A percentile compares a stretch with the other conserved stretches of the same genome.
phyloP scores from a whole-genome alignment of 2,113 vertebrate genomes.

The Pedionomus torquatus region DNA sequence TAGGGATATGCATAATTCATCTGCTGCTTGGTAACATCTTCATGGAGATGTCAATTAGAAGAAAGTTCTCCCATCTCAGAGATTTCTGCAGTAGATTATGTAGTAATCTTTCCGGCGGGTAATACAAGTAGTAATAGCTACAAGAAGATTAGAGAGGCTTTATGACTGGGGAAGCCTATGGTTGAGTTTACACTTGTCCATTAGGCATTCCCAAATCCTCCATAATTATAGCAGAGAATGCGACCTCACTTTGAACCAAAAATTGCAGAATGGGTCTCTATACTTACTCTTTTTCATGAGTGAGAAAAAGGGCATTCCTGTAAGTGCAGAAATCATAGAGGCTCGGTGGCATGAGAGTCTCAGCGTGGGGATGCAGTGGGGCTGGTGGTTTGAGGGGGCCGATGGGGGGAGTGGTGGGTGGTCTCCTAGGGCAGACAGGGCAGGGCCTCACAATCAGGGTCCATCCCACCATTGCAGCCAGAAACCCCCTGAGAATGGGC shows the following conservation, averaged over 20 bases:
- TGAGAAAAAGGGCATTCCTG: background rate
- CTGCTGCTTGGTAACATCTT: background rate
- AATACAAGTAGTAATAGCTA: background rate
- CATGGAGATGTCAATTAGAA: background rate
- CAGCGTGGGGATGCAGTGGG: background rate
- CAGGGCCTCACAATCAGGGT: background rate
- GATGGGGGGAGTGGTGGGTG: accelerated
- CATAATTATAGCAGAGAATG: background rate
- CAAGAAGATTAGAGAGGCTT: background rate
- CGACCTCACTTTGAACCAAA: background rate
- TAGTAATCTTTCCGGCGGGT: background rate
- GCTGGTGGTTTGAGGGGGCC: accelerated
- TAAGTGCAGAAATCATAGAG: background rate
- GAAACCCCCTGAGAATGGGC: background rate
- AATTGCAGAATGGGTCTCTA: background rate
- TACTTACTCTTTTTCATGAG: accelerated
- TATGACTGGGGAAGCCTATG: background rate
- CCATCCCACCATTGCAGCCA: background rate
- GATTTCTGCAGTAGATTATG: background rate
- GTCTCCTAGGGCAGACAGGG: background rate
- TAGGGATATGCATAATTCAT: background rate
- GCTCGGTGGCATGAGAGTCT: background rate
- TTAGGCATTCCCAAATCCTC: background rate
- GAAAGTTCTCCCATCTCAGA: background rate
- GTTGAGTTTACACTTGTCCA: background rate